A percentile compares a stretch with the other conserved stretches of the same genome.
phyloP scores from a whole-genome alignment of 1,140 invertebrate species.

The Linepithema humile region DNA sequence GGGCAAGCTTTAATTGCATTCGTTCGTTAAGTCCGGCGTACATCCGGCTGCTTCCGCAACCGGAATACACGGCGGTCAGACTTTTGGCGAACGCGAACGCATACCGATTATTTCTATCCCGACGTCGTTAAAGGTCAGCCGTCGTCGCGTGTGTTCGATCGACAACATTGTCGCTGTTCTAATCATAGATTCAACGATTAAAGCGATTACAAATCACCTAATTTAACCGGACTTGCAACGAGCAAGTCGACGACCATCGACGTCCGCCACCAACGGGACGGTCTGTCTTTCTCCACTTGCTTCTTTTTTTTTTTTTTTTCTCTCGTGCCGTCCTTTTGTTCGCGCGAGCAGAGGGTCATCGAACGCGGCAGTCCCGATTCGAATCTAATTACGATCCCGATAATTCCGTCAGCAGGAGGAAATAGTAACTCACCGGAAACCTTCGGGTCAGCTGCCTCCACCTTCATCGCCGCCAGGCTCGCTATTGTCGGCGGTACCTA shows the following conservation, averaged over 20 bases:
- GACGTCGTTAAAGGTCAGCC: conserved; percentile 41
- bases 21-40: neutral
- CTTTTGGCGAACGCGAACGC: conserved; percentile 39
- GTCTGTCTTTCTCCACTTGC: neutral
- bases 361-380: conserved; percentile 73
- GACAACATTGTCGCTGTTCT: conserved; percentile 44
- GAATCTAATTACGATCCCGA: conserved; percentile 76
- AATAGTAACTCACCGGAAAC: conserved; percentile 83
- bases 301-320: neutral
- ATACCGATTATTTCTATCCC: conserved; percentile 53
- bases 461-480: conserved; percentile 82
- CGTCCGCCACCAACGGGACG: neutral
- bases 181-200: conserved; percentile 49
- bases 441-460: conserved; percentile 83
- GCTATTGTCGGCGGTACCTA: conserved; percentile 82
- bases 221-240: conserved; percentile 48
- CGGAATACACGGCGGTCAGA: neutral
- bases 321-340: conserved; percentile 34
- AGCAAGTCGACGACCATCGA: conserved; percentile 16
- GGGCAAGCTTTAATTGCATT: neutral
- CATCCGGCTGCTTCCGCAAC: conserved; percentile 7
- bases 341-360: conserved; percentile 65
- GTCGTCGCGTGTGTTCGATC: conserved; percentile 1
- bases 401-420: conserved; percentile 77
- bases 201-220: conserved; percentile 38